A percentile compares a stretch with the other conserved stretches of the same genome.
Conservation (phyloP, 92 coral and sea anemone genomes). For the Muricea muricata region DNA sequence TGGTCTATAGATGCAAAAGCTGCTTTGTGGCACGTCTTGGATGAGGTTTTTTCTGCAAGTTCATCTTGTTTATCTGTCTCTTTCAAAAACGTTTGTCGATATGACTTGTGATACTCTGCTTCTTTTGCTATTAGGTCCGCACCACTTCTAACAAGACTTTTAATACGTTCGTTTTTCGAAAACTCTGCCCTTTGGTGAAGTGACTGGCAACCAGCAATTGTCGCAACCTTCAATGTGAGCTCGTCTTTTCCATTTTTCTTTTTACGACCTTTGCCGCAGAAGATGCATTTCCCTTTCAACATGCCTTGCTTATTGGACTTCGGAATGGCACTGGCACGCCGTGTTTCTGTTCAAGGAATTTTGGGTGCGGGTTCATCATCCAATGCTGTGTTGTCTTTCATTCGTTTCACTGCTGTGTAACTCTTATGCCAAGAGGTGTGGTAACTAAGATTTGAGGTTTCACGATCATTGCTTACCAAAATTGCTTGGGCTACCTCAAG, state of each 20-base stretch:
- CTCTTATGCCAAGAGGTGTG: conserved; percentile 1
- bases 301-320: conserved; percentile 22
- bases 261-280: conserved; percentile 34
- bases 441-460: background rate
- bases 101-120: conserved; percentile 33
- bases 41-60: conserved; percentile 3
- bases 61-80: conserved; percentile 29
- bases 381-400: background rate
- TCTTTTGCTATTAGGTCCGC: conserved; percentile 43
- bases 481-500: conserved; percentile 14
- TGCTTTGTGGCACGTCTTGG: conserved; percentile 11
- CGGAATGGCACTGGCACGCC: conserved; percentile 12
- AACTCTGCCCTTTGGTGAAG: background rate
- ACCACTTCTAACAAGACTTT: conserved; percentile 27
- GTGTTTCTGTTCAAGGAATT: background rate
- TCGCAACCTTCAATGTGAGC: conserved; percentile 30
- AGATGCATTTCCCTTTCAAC: conserved; percentile 32
- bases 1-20: conserved; percentile 36
- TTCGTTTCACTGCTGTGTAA: conserved; percentile 15
- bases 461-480: conserved; percentile 11
- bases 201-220: conserved; percentile 28
- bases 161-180: conserved; percentile 32
- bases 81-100: conserved; percentile 13
- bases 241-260: conserved; percentile 35
- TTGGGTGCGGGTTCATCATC: background rate